Percentiles rank a stretch among this genome's conserved stretches.
These are phyloP conservation scores for Halcyon senegalensis DNA, from an alignment of 2,113 vertebrate genomes.

Conservation along the genomic window DNA sequence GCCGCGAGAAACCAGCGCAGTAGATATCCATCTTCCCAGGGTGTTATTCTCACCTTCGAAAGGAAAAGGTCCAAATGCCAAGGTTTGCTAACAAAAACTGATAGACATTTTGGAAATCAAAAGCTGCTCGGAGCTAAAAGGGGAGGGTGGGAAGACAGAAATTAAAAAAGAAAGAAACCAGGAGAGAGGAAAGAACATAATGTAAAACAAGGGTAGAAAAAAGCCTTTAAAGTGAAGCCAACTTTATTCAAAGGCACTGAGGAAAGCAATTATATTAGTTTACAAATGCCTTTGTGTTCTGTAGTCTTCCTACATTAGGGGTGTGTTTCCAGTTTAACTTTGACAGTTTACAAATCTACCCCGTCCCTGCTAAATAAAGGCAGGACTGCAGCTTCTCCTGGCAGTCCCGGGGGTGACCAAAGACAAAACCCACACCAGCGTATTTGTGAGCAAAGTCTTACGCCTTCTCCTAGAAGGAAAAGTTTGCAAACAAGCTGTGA, in stretches of 20 bases:
- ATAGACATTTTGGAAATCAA: background rate
- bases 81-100: background rate
- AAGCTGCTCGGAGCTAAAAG: constrained; percentile 19
- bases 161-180: constrained; percentile 17
- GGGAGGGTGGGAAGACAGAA: background rate
- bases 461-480: background rate
- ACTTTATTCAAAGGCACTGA: constrained; percentile 61
- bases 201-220: constrained; percentile 42
- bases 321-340: constrained; percentile 33
- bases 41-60: background rate
- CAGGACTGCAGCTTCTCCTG: constrained; percentile 12
- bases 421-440: background rate
- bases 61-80: background rate
- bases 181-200: constrained; percentile 47
- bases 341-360: constrained; percentile 42
- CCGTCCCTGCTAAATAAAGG: background rate
- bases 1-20: background rate
- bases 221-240: constrained; percentile 66
- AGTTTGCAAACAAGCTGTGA: background rate
- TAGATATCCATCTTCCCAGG: background rate
- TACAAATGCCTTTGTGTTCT: constrained; percentile 52
- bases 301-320: constrained; percentile 35
- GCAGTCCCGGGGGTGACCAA: background rate
- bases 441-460: background rate
- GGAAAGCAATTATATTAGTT: constrained; percentile 58